A percentile compares a stretch with the other conserved stretches of the same genome.
Evolutionary conservation across 2,888 invertebrate genomes (phyloP).

Genomic region (Argynnis bischoffii): DNA sequence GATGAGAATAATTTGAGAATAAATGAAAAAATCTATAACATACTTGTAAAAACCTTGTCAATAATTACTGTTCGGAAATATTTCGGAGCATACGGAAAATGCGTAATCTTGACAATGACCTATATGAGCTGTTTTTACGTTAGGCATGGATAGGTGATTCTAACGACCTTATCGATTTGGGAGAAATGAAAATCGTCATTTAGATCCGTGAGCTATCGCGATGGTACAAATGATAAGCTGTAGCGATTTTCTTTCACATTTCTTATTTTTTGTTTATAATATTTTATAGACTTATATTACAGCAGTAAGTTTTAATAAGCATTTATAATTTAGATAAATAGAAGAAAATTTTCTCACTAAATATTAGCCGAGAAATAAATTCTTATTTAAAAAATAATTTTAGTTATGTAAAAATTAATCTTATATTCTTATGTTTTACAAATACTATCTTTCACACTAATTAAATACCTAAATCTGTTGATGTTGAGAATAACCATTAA

Average conservation of each 20-base stretch:
- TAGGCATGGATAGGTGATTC: constrained; percentile 54
- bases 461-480: too few species aligned
- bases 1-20: not conserved
- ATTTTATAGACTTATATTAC: not conserved
- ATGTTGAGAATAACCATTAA: too few species aligned
- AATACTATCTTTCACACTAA: too few species aligned
- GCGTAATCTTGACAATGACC: constrained; percentile 35
- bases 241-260: constrained; percentile 15
- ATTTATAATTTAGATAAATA: too few species aligned
- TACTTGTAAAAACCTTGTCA: constrained; percentile 4
- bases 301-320: too few species aligned
- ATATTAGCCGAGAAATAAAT: too few species aligned
- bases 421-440: too few species aligned
- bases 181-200: constrained; percentile 67
- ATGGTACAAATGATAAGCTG: constrained; percentile 48
- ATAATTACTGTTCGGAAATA: constrained; percentile 35
- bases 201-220: constrained; percentile 69
- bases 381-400: too few species aligned
- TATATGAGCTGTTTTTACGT: constrained; percentile 46
- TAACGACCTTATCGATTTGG: constrained; percentile 58
- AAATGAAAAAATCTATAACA: not conserved
- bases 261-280: not conserved
- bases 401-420: too few species aligned
- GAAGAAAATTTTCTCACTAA: too few species aligned
- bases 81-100: constrained; percentile 38